Evolutionary conservation across 2,888 invertebrate genomes (phyloP).

Genomic region (Drosophila neotestacea): DNA sequence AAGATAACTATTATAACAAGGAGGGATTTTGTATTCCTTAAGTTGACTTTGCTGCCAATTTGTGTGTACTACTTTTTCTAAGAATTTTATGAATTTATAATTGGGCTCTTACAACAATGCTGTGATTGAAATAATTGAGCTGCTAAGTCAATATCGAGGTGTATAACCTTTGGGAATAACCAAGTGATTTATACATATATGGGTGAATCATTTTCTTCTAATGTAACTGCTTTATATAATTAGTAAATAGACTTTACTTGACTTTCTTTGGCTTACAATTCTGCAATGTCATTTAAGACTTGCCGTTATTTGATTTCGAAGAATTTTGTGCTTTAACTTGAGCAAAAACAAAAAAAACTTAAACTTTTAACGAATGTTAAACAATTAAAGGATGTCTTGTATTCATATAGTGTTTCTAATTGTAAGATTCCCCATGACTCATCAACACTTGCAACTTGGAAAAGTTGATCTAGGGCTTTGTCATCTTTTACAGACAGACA

Average conservation of each 20-base stretch:
- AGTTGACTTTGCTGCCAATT: too few species aligned
- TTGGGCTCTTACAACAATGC: not conserved
- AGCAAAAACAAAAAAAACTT: too few species aligned
- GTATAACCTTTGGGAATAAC: not conserved
- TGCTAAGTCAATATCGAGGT: not conserved
- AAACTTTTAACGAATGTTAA: too few species aligned
- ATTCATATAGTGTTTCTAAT: too few species aligned
- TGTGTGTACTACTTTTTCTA: not conserved
- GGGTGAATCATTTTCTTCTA: constrained; percentile 3
- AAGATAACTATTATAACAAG: too few species aligned
- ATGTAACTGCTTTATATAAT: not conserved
- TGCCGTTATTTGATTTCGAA: not conserved
- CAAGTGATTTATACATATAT: not conserved
- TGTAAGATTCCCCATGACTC: not conserved
- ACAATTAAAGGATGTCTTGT: too few species aligned
- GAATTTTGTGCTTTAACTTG: too few species aligned
- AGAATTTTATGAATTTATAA: not conserved
- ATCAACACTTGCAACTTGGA: not conserved
- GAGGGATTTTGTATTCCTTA: too few species aligned
- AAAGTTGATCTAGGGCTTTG: constrained; percentile 5
- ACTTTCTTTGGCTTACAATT: not conserved
- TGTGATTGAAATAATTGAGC: not conserved
- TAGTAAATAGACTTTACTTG: not conserved
- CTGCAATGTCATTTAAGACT: not conserved
- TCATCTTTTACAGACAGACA: not conserved